Evolutionary conservation across 2,113 vertebrate species (phyloP), one percentile per base, ranked within the genome.

Genomic region (Odocoileus virginianus): DNA sequence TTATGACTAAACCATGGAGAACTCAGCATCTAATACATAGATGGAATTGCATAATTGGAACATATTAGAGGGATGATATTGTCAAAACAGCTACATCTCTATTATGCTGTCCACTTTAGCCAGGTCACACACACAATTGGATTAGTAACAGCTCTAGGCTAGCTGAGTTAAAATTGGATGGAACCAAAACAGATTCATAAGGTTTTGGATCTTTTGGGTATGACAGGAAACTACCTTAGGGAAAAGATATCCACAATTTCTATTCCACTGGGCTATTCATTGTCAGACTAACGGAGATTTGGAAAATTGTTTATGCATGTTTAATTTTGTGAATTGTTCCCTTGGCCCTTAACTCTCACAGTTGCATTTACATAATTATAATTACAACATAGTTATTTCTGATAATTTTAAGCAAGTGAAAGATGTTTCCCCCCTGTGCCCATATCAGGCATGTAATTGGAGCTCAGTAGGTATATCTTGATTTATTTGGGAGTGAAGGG

Each of bases 221-320:
- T 88, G 60, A 88, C 43, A 95, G 96, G 23, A 89, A 93, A 64
- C 12, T 7, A 91, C 88, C 67, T 16, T 52, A 47, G 52, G 74
- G 36, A 67, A 17, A 76, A 28, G n/a, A 78, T 93, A 78, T 45
- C 36, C 64, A 91, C 27, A 55, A n/a, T 43, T 97, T 93, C 36
- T 92, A 67, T 86, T 90, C 64, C 40, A 91, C 3, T 86, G 78
- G 40, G 64, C 15, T 97, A 0, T 64, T 85, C 25, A 52, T 88
- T 91, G 55, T 96, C 43, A 95, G 43, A 87, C 27, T 89, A 92
- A 94, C 83, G n/a, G 54, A 47, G 21, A 67, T 86, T 93, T 1
- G 4, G 52, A 96, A 94, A 96, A 89, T 91, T 93, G 64, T 82
- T 93, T 91, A 93, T 97, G 96, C 64, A 21, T 85, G 58, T 96